These are phyloP conservation scores for Setophaga kirtlandii DNA, from an alignment of 2,113 vertebrate genomes.

Conservation along the genomic window DNA sequence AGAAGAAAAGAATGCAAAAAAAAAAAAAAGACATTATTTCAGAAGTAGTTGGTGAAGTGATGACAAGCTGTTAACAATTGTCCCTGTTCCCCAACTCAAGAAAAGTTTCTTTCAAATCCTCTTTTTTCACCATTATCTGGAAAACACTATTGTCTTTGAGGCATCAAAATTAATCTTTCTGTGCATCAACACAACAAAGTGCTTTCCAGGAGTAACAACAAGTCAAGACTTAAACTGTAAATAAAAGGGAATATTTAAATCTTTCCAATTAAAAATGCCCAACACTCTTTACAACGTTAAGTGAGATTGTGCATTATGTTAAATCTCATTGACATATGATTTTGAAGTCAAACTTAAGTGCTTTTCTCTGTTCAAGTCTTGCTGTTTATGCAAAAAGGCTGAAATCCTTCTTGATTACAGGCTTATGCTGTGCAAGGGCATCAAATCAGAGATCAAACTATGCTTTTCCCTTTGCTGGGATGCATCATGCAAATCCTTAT, in stretches of 20 bases:
- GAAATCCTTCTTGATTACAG: not conserved
- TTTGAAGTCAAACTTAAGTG: not conserved
- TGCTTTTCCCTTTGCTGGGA: not conserved
- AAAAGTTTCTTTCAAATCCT: not conserved
- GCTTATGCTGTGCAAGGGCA: not conserved
- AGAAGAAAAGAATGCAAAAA: constrained; percentile 4
- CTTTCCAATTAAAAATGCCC: not conserved
- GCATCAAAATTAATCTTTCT: not conserved
- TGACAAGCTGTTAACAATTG: not conserved
- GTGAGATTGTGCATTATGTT: not conserved
- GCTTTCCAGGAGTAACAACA: not conserved
- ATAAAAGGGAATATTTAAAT: not conserved
- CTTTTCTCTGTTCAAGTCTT: not conserved
- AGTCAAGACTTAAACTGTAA: not conserved
- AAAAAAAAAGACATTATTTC: not conserved
- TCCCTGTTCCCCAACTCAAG: not conserved
- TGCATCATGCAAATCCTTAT: not conserved
- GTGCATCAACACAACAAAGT: not conserved
- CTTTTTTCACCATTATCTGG: not conserved
- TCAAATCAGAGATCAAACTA: not conserved
- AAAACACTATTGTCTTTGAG: not conserved
- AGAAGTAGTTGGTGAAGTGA: not conserved
- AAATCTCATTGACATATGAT: not conserved
- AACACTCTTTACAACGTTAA: not conserved
- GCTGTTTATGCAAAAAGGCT: not conserved